Evolutionary conservation across 1,140 invertebrate genomes (phyloP).

Genomic region (Eulimnadia texana): DNA sequence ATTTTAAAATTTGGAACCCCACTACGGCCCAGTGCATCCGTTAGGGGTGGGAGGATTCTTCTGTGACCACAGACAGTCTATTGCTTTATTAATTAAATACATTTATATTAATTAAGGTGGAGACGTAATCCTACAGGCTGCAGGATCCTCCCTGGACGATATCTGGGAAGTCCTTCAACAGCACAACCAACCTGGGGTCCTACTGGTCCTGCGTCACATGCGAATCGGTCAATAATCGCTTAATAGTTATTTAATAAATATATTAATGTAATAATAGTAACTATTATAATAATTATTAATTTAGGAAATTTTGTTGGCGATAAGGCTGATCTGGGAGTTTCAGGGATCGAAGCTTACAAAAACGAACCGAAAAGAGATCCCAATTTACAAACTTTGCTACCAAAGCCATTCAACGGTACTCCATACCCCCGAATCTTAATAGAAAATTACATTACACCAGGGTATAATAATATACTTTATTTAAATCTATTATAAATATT

Average conservation of each 20-base stretch:
- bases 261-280: not conserved
- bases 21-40: too few species aligned
- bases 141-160: slow-evolving; percentile 36
- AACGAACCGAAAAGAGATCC: slow-evolving; percentile 37
- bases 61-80: too few species aligned
- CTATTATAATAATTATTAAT: not conserved
- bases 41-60: too few species aligned
- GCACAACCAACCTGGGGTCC: slow-evolving; percentile 31
- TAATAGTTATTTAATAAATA: not conserved
- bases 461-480: slow-evolving; percentile 26
- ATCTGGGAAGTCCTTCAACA: slow-evolving; percentile 41
- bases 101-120: too few species aligned
- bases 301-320: slow-evolving; percentile 15
- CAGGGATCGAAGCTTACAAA: slow-evolving; percentile 32
- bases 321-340: slow-evolving; percentile 15
- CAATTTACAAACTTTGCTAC: slow-evolving; percentile 27
- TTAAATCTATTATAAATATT: too few species aligned
- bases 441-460: slow-evolving; percentile 39
- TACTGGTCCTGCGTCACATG: not conserved
- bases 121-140: slow-evolving; percentile 38
- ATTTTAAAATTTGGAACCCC: too few species aligned
- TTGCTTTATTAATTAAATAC: too few species aligned
- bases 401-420: slow-evolving; percentile 44
- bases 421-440: slow-evolving; percentile 32
- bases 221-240: slow-evolving; percentile 13